Base-by-base conservation (phyloP, 2,888 invertebrate genomes). In the Sipha maydis region DNA sequence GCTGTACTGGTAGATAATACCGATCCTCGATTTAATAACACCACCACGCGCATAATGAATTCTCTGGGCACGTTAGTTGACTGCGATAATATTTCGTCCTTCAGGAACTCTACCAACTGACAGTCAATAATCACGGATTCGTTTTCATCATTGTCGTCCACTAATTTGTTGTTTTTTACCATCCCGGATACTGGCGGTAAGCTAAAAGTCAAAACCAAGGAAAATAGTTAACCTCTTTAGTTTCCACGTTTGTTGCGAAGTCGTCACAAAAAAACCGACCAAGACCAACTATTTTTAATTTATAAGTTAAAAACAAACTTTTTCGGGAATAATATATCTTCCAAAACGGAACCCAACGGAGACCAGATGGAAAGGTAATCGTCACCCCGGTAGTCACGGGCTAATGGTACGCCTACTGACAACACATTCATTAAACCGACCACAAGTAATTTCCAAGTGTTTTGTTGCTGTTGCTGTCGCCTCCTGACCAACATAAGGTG, bases 291-390 rank as follows among this genome's bases (percentile, higher is more conserved):
- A 14, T 48, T 48, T 14, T 48, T 48, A 48, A 48, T 48, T 14
- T 11, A 48, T 1, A 48, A 48, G 14, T 14, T 48, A 11, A 48
- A 88, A 89, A 91, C 91, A 92, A 92, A 96, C 96, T 94, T 95
- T 91, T 94, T 94, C 17, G 97, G 96, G 91, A 99, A 99, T 89
- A 99, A 93, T 92, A 98, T 99, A 88, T 97, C 96, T 91, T 99
- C 97, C 69, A 99, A 92, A 0, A 97, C 96, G 84, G 94, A 94
- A 0, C 97, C 97, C 89, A 99, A 93, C 90, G 96, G 96, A 86
- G 95, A 94, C 99, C 99, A 99, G 93, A 97, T 95, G 83, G 93
- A 93, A 86, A 93, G 92, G 92, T 96, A 96, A 75, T 94, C 94
- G 90, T 95, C 95, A 69, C 96, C 95, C 91, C 94, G 93, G 90